Percentiles rank a stretch among this genome's conserved stretches.
These are phyloP conservation scores for Aphidoletes aphidimyza DNA, from an alignment of 2,888 invertebrate genomes.

Conservation along the genomic window DNA sequence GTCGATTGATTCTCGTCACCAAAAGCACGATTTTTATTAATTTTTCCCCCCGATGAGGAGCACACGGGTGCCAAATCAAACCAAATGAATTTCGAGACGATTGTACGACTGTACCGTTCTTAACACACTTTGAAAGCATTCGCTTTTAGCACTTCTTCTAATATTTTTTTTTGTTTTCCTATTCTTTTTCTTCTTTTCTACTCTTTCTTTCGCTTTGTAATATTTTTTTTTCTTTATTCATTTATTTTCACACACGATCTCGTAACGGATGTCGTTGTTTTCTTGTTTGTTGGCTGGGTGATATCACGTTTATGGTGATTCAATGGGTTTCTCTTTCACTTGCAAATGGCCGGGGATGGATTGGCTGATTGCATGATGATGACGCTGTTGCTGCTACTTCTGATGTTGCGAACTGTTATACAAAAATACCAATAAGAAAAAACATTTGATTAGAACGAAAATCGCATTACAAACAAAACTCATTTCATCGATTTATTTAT, in stretches of 20 bases:
- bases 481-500: slow-evolving; percentile 29
- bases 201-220: no score
- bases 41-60: no score
- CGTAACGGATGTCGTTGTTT: slow-evolving; percentile 36
- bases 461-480: neutral
- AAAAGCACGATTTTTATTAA: neutral
- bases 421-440: neutral
- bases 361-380: neutral
- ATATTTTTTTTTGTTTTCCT: neutral
- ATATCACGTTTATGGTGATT: slow-evolving; percentile 49
- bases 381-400: no score
- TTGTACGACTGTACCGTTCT: neutral
- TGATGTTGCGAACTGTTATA: neutral
- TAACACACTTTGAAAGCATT: slow-evolving; percentile 20
- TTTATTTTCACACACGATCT: neutral
- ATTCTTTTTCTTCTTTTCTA: neutral
- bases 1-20: neutral
- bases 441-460: neutral
- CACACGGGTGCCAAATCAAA: no score
- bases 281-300: neutral
- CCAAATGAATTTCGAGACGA: neutral
- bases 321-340: slow-evolving; percentile 47
- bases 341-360: neutral
- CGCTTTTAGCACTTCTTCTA: slow-evolving; percentile 28
- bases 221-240: no score